These are phyloP conservation scores for Diaphora mendica DNA, from an alignment of 2,888 invertebrate species.

Conservation along the genomic window DNA sequence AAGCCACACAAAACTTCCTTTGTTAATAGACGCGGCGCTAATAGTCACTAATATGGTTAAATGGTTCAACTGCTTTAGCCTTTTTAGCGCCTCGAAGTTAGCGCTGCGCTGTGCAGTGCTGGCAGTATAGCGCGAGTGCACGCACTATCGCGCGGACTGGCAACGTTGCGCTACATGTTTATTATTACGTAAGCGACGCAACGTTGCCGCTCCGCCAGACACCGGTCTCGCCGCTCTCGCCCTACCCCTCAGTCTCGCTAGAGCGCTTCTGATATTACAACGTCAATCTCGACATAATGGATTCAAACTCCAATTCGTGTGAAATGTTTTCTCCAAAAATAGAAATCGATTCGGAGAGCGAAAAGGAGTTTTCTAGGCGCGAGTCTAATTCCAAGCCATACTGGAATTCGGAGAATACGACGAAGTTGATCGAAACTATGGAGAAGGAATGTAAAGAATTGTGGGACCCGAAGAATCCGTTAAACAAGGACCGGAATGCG, in stretches of 20 bases:
- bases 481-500: slow-evolving; percentile 66
- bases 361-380: slow-evolving; percentile 46
- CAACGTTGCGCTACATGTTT: slow-evolving; percentile 60
- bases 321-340: slow-evolving; percentile 71
- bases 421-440: slow-evolving; percentile 70
- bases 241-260: slow-evolving; percentile 79
- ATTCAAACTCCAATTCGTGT: slow-evolving; percentile 71
- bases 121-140: slow-evolving; percentile 39
- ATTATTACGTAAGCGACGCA: slow-evolving; percentile 61
- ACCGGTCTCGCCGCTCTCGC: slow-evolving; percentile 72
- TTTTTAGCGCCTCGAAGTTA: slow-evolving; percentile 65
- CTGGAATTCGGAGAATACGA: slow-evolving; percentile 75
- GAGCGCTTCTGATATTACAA: slow-evolving; percentile 70
- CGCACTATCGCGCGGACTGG: slow-evolving; percentile 52
- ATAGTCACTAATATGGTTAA: slow-evolving; percentile 69
- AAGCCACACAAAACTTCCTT: slow-evolving; percentile 56
- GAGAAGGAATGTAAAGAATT: slow-evolving; percentile 75
- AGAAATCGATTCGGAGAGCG: slow-evolving; percentile 70
- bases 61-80: slow-evolving; percentile 59
- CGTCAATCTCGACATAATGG: slow-evolving; percentile 69
- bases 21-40: slow-evolving; percentile 61
- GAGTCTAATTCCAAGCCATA: slow-evolving; percentile 50
- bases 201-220: slow-evolving; percentile 76
- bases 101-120: slow-evolving; percentile 49
- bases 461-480: slow-evolving; percentile 74